Percentiles rank a stretch among this genome's conserved stretches.
Conservation (phyloP, 2,113 vertebrate genomes). For the Dicrurus megarhynchus region DNA sequence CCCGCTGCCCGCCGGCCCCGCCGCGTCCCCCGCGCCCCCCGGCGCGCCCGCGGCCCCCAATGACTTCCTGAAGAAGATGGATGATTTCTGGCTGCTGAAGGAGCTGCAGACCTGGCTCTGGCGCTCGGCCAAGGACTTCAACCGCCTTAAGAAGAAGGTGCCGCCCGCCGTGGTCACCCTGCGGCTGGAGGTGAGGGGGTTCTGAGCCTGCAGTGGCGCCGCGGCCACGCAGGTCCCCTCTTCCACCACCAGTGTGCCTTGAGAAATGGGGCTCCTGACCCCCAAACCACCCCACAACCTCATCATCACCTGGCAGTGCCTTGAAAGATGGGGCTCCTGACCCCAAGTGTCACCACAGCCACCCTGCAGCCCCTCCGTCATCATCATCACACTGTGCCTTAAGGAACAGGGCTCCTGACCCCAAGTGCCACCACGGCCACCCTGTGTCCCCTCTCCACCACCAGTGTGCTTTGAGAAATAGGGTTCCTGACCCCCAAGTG, state of each 20-base stretch:
- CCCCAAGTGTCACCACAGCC: background rate
- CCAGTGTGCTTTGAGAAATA: background rate
- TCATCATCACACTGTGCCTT: background rate
- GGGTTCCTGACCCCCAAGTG: background rate
- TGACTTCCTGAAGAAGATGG: constrained; percentile 94
- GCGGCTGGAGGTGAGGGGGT: constrained; percentile 67
- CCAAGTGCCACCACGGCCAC: background rate
- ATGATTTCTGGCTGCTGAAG: constrained; percentile 94
- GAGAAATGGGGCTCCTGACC: background rate
- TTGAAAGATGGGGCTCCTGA: background rate
- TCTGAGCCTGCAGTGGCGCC: background rate
- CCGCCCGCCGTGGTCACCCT: constrained; percentile 68
- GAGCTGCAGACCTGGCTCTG: constrained; percentile 97
- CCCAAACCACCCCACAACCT: background rate
- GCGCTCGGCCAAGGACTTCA: constrained; percentile 97
- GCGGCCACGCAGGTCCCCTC: background rate
- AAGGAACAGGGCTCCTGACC: background rate
- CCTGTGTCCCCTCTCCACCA: background rate
- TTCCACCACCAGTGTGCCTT: background rate
- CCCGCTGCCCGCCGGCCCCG: constrained; percentile 69
- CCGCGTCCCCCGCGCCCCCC: constrained; percentile 37
- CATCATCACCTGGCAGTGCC: background rate
- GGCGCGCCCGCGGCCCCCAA: constrained; percentile 74
- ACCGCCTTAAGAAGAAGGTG: constrained; percentile 89
- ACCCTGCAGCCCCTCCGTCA: background rate